phyloP scores from a whole-genome alignment of 1,140 invertebrate genomes.

The roundworm (Caenorhabditis elegans) region DNA sequence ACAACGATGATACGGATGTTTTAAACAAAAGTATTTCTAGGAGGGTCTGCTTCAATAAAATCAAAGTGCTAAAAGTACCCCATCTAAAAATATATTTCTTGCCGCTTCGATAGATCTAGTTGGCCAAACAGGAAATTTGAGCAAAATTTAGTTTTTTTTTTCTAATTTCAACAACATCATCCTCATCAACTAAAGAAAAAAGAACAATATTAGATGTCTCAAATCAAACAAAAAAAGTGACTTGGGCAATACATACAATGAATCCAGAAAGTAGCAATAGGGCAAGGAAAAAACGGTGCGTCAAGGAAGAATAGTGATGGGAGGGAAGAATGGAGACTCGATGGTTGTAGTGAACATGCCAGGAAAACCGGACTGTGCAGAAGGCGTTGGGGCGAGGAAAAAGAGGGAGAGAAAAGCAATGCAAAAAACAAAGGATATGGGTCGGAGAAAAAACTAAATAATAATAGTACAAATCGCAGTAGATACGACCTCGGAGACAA shows the following conservation, averaged over 20 bases:
- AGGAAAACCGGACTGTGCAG: slow-evolving; percentile 16
- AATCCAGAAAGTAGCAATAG: neutral
- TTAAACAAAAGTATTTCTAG: no score
- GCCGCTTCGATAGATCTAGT: no score
- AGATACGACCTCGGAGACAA: slow-evolving; percentile 19
- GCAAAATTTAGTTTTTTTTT: neutral
- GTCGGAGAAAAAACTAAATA: slow-evolving; percentile 29
- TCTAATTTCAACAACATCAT: neutral
- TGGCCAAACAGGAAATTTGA: no score
- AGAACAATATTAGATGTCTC: neutral
- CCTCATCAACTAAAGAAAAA: neutral
- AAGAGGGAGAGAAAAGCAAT: slow-evolving; percentile 17
- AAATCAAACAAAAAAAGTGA: neutral
- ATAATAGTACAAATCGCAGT: slow-evolving; percentile 33
- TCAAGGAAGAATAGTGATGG: neutral
- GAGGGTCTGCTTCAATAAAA: no score
- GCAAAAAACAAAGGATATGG: slow-evolving; percentile 23
- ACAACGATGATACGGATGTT: no score
- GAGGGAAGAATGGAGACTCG: neutral
- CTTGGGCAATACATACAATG: neutral
- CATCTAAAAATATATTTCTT: no score
- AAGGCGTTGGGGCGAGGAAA: neutral
- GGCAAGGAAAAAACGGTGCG: neutral
- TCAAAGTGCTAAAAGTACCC: no score
- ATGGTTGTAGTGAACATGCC: slow-evolving; percentile 22